A percentile compares a stretch with the other conserved stretches of the same genome.
Evolutionary conservation across 2,888 invertebrate species (phyloP).

Genomic region (Girardia tigrina): DNA sequence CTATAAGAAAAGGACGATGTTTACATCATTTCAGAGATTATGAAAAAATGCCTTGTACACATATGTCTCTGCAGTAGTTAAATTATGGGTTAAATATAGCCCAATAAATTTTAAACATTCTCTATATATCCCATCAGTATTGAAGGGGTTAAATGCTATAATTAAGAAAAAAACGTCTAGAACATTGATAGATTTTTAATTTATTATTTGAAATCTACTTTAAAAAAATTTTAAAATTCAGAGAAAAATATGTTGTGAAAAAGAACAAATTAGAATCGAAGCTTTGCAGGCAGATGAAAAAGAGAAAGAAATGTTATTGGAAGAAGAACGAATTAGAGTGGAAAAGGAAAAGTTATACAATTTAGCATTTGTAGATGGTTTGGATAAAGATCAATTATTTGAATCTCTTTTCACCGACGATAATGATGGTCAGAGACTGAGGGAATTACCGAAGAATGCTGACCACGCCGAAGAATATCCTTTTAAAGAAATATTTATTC

Average conservation of each 20-base stretch:
- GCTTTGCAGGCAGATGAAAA: slow-evolving; percentile 44
- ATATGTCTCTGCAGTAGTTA: no score
- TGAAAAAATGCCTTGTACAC: no score
- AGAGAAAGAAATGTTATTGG: slow-evolving; percentile 40
- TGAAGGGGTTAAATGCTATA: no score
- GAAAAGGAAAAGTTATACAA: slow-evolving; percentile 41
- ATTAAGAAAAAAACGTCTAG: no score
- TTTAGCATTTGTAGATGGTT: slow-evolving; percentile 46
- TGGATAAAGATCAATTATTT: slow-evolving; percentile 47
- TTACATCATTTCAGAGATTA: no score
- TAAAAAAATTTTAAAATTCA: slow-evolving; percentile 38
- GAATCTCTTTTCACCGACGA: slow-evolving; percentile 48
- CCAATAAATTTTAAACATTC: no score
- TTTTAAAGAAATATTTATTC: no score
- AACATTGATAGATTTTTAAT: no score
- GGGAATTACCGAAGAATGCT: slow-evolving; percentile 46
- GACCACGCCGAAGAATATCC: slow-evolving; percentile 46
- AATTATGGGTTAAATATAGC: no score
- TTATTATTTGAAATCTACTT: no score
- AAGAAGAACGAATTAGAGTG: slow-evolving; percentile 34
- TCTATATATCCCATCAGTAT: no score
- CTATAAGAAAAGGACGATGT: no score
- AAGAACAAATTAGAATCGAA: slow-evolving; percentile 45
- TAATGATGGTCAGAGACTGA: slow-evolving; percentile 47
- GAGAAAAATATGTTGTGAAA: slow-evolving; percentile 46